These are phyloP conservation scores for Salminus brasiliensis DNA, from an alignment of 2,113 vertebrate species.

Conservation along the genomic window DNA sequence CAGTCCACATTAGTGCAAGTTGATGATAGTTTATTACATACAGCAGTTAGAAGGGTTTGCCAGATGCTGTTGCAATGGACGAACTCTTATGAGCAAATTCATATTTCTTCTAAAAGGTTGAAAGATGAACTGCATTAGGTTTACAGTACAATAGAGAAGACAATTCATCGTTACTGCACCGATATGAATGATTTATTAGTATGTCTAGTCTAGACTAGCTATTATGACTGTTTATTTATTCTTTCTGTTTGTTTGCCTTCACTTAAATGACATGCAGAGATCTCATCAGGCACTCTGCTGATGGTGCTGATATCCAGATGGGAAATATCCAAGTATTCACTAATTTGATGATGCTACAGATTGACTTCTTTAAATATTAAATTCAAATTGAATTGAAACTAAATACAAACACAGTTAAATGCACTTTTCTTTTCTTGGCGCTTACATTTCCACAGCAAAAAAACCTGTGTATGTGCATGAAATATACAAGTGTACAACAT, in stretches of 20 bases:
- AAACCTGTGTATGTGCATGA: background rate
- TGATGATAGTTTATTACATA: background rate
- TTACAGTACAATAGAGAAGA: background rate
- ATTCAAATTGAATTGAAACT: background rate
- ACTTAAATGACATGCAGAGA: background rate
- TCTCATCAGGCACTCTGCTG: background rate
- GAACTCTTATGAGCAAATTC: background rate
- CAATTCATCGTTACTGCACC: background rate
- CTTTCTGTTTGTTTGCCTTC: background rate
- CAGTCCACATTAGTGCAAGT: background rate
- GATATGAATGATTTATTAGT: background rate
- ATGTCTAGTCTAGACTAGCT: background rate
- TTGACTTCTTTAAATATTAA: background rate
- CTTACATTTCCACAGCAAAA: slow-evolving; percentile 6
- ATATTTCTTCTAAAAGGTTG: background rate
- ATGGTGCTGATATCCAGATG: background rate
- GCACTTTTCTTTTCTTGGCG: background rate
- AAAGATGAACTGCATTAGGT: background rate
- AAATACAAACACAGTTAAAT: background rate
- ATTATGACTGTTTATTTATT: background rate
- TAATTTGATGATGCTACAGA: background rate
- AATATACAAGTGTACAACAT: background rate
- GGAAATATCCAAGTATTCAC: background rate
- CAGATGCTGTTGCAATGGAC: background rate
- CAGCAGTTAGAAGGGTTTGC: background rate